These are phyloP conservation scores for Leptinotarsa peninsularis DNA, from an alignment of 2,888 invertebrate species.

Conservation along the genomic window DNA sequence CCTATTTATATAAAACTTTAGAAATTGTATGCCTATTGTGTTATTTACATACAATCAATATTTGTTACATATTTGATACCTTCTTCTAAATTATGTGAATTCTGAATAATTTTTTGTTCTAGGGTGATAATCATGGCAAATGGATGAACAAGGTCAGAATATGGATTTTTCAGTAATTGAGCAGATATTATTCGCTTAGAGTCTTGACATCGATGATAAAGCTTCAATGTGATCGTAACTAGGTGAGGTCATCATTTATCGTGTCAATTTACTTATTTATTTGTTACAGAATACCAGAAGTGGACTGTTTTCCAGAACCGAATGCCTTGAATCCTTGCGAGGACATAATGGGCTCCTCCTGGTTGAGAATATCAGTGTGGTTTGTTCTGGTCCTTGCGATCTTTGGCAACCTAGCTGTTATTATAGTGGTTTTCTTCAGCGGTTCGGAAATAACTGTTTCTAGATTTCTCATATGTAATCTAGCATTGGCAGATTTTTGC, in stretches of 20 bases:
- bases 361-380: conserved; percentile 87
- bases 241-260: background rate
- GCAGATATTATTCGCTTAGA: conserved; percentile 15
- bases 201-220: background rate
- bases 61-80: background rate
- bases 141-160: background rate
- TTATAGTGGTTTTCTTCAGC: conserved; percentile 79
- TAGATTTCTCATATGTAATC: conserved; percentile 82
- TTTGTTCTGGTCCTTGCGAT: conserved; percentile 85
- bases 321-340: conserved; percentile 90
- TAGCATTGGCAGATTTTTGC: conserved; percentile 90
- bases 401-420: conserved; percentile 85
- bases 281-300: conserved; percentile 64
- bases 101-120: conserved; percentile 20
- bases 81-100: background rate
- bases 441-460: conserved; percentile 69
- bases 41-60: too few species aligned
- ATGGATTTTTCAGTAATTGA: conserved; percentile 10
- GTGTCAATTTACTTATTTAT: background rate
- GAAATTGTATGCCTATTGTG: too few species aligned
- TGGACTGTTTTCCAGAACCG: conserved; percentile 79
- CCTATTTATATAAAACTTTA: too few species aligned
- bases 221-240: background rate
- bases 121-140: conserved; percentile 18
- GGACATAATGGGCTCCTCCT: conserved; percentile 87